Evolutionary conservation across 2,113 vertebrate species (phyloP).

Genomic region (Dicaeum eximium): DNA sequence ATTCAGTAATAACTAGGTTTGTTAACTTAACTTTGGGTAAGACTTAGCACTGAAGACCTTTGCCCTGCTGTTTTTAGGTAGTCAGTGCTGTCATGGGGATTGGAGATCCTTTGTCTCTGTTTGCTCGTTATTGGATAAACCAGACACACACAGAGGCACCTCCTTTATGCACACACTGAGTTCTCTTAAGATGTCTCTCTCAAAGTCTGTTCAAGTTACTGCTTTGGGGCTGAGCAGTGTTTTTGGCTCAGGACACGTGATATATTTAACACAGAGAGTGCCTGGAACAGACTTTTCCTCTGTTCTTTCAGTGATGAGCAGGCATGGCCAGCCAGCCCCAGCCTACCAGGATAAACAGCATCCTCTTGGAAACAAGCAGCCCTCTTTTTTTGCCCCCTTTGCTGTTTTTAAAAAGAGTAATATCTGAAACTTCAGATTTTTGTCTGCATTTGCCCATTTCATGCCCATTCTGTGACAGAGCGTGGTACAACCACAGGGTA

Average conservation of each 20-base stretch:
- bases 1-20: background rate
- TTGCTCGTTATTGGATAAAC: background rate
- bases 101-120: background rate
- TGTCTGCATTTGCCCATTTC: background rate
- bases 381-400: background rate
- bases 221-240: background rate
- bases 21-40: background rate
- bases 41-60: constrained; percentile 12
- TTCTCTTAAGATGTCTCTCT: background rate
- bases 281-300: background rate
- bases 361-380: background rate
- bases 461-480: rapidly evolving
- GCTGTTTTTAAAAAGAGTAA: background rate
- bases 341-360: background rate
- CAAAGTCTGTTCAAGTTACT: background rate
- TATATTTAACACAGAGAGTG: background rate
- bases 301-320: background rate
- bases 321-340: background rate
- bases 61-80: background rate
- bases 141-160: background rate
- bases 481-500: background rate
- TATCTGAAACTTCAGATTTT: background rate
- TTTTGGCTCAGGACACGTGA: background rate
- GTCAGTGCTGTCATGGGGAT: background rate
- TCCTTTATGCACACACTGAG: background rate